Evolutionary conservation across 1,140 invertebrate species (phyloP).

Genomic region (Hycleus cichorii): DNA sequence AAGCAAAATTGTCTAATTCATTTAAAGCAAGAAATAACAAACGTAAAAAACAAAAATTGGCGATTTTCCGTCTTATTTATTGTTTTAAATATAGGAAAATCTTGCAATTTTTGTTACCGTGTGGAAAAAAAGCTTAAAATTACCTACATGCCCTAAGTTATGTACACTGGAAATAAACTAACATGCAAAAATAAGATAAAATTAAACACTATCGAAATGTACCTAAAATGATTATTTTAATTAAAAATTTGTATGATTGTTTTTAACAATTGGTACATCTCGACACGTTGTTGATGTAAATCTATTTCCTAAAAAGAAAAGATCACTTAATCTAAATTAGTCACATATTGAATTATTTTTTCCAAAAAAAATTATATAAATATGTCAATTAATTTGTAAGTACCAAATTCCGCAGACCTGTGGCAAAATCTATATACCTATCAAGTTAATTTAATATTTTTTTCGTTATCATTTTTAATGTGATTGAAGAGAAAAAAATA

Average conservation of each 20-base stretch:
- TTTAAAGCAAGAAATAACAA: too few species aligned
- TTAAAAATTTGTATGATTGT: too few species aligned
- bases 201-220: conserved; percentile 1
- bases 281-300: too few species aligned
- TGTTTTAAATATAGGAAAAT: conserved; percentile 5
- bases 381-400: conserved; percentile 33
- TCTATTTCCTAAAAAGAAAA: conserved; percentile 11
- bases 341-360: conserved; percentile 27
- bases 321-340: conserved; percentile 35
- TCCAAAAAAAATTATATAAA: conserved; percentile 12
- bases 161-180: conserved; percentile 10
- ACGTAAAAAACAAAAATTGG: not conserved
- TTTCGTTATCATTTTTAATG: not conserved
- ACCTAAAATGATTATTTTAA: not conserved
- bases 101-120: not conserved
- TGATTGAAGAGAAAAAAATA: not conserved
- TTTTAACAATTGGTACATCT: too few species aligned
- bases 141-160: conserved; percentile 12
- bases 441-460: conserved; percentile 18
- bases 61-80: not conserved
- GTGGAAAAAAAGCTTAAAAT: conserved; percentile 1
- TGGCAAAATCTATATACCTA: conserved; percentile 28
- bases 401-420: conserved; percentile 33
- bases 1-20: too few species aligned
- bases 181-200: conserved; percentile 21